A percentile compares a stretch with the other conserved stretches of the same genome.
These are phyloP conservation scores for Keiferia lycopersicella DNA, from an alignment of 2,888 invertebrate genomes.

Conservation along the genomic window DNA sequence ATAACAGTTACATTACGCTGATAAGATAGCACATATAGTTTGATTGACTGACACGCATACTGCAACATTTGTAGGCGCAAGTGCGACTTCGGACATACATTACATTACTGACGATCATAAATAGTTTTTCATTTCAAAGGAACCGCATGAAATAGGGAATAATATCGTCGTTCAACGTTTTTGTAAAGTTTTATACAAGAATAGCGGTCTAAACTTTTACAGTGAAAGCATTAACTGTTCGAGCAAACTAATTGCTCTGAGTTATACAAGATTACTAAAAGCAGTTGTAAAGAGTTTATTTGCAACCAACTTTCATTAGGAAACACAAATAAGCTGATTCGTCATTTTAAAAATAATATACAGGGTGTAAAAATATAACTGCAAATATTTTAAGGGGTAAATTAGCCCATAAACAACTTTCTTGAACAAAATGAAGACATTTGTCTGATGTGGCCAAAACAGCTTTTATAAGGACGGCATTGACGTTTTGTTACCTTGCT, in stretches of 20 bases:
- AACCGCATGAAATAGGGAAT: too few relatives aligned
- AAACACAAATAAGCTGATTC: too few relatives aligned
- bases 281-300: too few relatives aligned
- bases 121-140: background rate
- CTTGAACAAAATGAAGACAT: too few relatives aligned
- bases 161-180: too few relatives aligned
- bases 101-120: background rate
- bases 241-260: background rate
- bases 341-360: too few relatives aligned
- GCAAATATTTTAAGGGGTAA: too few relatives aligned
- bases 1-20: background rate
- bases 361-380: too few relatives aligned
- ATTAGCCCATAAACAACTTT: too few relatives aligned
- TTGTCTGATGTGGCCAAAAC: too few relatives aligned
- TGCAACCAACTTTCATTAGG: too few relatives aligned
- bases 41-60: background rate
- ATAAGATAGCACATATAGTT: background rate
- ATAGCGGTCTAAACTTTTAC: background rate
- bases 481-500: background rate
- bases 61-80: background rate
- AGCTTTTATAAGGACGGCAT: too few relatives aligned
- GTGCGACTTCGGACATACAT: background rate
- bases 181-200: background rate
- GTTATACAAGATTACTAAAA: background rate
- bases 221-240: background rate